Evolutionary conservation across 2,113 vertebrate species (phyloP), one percentile per base, ranked within the genome.

Genomic region (Platichthys flesus): DNA sequence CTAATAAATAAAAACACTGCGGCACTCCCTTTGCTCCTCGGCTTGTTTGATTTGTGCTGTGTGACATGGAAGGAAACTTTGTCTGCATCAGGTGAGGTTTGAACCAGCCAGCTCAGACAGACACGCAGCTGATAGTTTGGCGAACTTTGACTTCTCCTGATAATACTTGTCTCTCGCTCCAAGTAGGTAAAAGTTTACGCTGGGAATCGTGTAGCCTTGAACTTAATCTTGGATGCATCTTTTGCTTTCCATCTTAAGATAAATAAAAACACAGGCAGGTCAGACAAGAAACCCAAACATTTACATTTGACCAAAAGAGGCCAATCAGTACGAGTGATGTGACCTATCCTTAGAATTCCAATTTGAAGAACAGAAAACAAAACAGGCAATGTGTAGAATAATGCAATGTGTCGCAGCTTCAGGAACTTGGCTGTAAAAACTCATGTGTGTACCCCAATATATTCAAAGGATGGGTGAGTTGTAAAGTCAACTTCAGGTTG

Each of bases 11-110:
- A 90, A 90, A 35, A 78, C 26, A 71, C 56, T 31, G 9, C 37
- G 40, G 42, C 65, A 62, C 65, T 65, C 69, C 62, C 56, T 54
- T 9, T 37, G 23, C 49, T 26, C 52, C 20, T 10, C 24, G 20
- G 45, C 23, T 62, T 56, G 15, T 49, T 76, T 47, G 1, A 21
- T 57, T 16, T 71, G 40, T 14, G 61, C 61, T 67, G 89, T 92
- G 91, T 92, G 91, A 94, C 89, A 82, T 85, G 92, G 78, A 77
- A 84, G 77, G 70, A 91, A 91, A 86, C 91, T 92, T 93, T 90
- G 89, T 49, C 85, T 84, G 49, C 76, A 88, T 93, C 91, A 91
- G 91, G 91, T 12, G 92, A 94, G 88, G 66, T 70, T 70, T 84
- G 62, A 72, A 45, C 86, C 90, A 83, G 89, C 90, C 92, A 65